These are phyloP conservation scores for Phytoseiulus persimilis DNA, from an alignment of 2,888 invertebrate species.

Conservation along the genomic window DNA sequence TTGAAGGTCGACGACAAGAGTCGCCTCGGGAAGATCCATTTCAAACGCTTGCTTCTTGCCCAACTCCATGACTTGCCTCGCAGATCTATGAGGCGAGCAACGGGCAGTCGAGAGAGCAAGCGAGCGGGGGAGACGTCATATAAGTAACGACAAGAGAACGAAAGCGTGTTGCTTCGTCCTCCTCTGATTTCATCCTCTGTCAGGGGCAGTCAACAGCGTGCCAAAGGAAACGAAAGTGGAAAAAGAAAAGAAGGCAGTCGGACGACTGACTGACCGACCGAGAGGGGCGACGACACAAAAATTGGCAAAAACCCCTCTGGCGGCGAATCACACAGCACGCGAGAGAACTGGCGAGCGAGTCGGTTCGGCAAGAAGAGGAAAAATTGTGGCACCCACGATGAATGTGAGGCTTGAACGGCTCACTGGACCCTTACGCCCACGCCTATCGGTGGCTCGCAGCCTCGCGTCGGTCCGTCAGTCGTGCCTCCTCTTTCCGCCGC, in stretches of 20 bases:
- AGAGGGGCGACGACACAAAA: background rate
- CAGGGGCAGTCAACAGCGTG: background rate
- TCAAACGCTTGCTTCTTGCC: background rate
- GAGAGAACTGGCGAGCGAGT: background rate
- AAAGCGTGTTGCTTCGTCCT: background rate
- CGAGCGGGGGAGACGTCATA: background rate
- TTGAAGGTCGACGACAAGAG: background rate
- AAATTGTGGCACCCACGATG: background rate
- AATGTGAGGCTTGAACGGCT: constrained; percentile 5
- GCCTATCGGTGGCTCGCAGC: background rate
- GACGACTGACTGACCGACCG: background rate
- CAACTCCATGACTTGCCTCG: background rate
- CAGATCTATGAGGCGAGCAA: background rate
- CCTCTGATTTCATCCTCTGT: background rate
- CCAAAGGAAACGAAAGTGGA: background rate
- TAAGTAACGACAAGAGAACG: background rate
- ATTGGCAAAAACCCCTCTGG: background rate
- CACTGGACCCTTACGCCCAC: background rate
- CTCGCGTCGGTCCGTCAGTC: background rate
- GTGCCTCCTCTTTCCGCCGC: background rate
- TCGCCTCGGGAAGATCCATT: background rate
- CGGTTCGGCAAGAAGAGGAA: background rate
- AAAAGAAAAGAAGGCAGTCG: background rate
- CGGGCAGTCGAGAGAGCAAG: background rate
- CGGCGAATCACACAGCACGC: background rate